A percentile compares a stretch with the other conserved stretches of the same genome.
Evolutionary conservation across 2,888 invertebrate species (phyloP).

Genomic region (Smittia aterrima): DNA sequence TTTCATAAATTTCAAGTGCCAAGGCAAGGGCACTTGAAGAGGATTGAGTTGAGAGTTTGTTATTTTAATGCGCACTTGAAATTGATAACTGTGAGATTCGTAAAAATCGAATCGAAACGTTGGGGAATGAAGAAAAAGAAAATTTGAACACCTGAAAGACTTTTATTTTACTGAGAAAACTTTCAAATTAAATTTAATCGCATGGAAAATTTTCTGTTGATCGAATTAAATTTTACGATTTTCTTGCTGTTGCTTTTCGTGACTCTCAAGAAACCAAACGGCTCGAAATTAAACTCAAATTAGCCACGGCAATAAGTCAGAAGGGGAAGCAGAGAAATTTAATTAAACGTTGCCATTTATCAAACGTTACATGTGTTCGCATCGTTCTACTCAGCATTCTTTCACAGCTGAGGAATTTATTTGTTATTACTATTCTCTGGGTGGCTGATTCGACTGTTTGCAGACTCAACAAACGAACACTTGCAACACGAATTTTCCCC

Average conservation of each 20-base stretch:
- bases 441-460: background rate
- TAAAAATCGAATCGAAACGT: background rate
- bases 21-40: background rate
- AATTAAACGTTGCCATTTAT: slow-evolving; percentile 39
- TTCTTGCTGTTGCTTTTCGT: too few species aligned
- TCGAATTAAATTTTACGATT: too few species aligned
- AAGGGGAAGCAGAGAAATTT: slow-evolving; percentile 18
- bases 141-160: background rate
- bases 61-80: background rate
- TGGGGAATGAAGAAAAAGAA: background rate
- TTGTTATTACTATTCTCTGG: slow-evolving; percentile 3
- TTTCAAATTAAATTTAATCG: background rate
- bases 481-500: background rate
- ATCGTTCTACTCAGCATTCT: background rate
- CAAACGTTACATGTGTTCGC: slow-evolving; percentile 13
- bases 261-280: too few species aligned
- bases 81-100: background rate
- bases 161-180: background rate
- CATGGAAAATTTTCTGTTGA: too few species aligned
- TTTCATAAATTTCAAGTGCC: slow-evolving; percentile 2
- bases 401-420: background rate
- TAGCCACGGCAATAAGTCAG: too few species aligned
- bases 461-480: background rate
- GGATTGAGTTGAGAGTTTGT: background rate
- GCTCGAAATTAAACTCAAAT: too few species aligned